Base-by-base conservation (phyloP, 1,140 invertebrate genomes). In the Halesus radiatus region DNA sequence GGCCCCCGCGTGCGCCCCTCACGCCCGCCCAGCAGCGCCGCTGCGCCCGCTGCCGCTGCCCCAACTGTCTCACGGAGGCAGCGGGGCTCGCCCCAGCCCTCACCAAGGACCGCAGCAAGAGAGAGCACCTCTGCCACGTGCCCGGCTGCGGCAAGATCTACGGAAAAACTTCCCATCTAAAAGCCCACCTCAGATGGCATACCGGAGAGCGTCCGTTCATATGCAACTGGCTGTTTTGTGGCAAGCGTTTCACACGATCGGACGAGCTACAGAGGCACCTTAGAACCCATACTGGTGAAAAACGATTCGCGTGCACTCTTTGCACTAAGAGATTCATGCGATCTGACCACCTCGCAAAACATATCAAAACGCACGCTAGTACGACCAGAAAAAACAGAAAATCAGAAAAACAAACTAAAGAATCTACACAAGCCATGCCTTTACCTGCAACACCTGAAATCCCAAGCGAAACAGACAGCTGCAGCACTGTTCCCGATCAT, bases 61-160 rank as follows among this genome's bases (percentile, higher is more conserved):
- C 94, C 4, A 94, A 94, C 84, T 95, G 94, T 83, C 90, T 93
- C 22, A 91, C 92, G 8, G 93, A 94, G 84, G 92, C 93, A 37
- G 91, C 91, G 81, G 92, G 88, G 1, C 90, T 89, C 84, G 90
- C 84, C 6, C 90, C 86, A 53, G 93, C 92, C 85, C 93, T 92
- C 53, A 87, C 88, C 1, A 91, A 92, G 80, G 91, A 92, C 77
- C 89, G 90, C 6, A 89, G 91, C 1, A 94, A 95, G 84, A 92
- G 94, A 76, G 93, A 95, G 82, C 97, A 99, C 87, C 93, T 96
- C 16, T 98, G 97, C 87, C 96, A 98, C 87, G 93, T 97, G 29
- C 92, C 94, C 4, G 96, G 95, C n/a, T 98, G 97, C 88, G 94
- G 93, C 76, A 97, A 98, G 87, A 93, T 96, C 10, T 98, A 98